Evolutionary conservation across 2,113 vertebrate species (phyloP), one percentile per base, ranked within the genome.

Genomic region (Dolichotis patagonum): DNA sequence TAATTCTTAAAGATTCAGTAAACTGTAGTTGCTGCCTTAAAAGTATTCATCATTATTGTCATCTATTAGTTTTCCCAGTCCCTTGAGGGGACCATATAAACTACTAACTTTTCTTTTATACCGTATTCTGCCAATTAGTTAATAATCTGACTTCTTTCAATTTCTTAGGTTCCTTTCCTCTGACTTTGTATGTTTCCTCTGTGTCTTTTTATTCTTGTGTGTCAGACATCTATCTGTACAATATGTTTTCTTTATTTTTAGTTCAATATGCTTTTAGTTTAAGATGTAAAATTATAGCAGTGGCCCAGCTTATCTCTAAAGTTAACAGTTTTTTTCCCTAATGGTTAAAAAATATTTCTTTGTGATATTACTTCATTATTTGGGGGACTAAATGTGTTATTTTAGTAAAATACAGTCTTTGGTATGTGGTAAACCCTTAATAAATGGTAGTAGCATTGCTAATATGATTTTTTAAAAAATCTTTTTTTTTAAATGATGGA

Each of bases 121-220:
- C 58, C 54, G 54, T 30, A 93, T 75, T 82, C 86, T 95, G 7
- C 16, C 28, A 78, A 8, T 85, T 82, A 35, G 20, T 38, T 73
- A 88, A 26, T 83, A 67, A 67, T 85, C 28, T 77, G 56, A 82
- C 81, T 85, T 95, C 81, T 90, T 52, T 83, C 32, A 54, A 32
- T 81, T 93, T 95, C 46, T 88, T 71, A 65, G 62, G 4, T 77
- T 67, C 32, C 82, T 91, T 93, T 69, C 32, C 49, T 84, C 63
- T 87, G 11, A 49, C 19, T 80, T 71, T 92, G 63, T 91, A 2
- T 78, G 24, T 67, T 88, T 90, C 63, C 24, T 60, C 41, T 75
- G 1, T 77, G 20, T 9, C 3, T 7, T 93, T 93, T 87, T 78
- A 38, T 95, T 78, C 20, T 86, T 77, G 30, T 41, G 32, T 81